Percentiles rank a stretch among this genome's conserved stretches.
Conservation (phyloP, 2,113 vertebrate species). For the Mustelus asterias region DNA sequence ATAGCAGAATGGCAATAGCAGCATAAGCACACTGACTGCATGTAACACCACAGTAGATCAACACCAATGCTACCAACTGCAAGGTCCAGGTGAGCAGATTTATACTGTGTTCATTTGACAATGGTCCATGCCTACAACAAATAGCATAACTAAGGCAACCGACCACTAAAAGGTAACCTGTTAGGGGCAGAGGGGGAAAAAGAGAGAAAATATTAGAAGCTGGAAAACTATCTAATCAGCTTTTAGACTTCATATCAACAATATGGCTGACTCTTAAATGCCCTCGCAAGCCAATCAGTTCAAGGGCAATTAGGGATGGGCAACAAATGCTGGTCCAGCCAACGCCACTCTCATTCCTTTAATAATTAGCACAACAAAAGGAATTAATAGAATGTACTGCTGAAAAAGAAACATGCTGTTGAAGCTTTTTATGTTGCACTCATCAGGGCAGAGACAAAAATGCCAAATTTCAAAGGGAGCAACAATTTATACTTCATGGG, state of each 20-base stretch:
- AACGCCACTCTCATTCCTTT: too few relatives aligned
- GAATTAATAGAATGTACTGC: background rate
- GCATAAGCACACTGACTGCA: constrained; percentile 51
- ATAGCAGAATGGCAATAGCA: constrained; percentile 48
- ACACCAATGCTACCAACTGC: constrained; percentile 50
- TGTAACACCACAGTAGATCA: constrained; percentile 58
- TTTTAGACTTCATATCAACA: background rate
- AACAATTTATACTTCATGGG: background rate
- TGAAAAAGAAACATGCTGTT: background rate
- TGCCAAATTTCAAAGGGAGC: background rate
- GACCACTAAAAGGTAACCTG: constrained; percentile 59
- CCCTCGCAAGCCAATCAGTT: too few relatives aligned
- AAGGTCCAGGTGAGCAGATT: constrained; percentile 53
- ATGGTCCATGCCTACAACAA: constrained; percentile 61
- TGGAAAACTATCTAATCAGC: background rate
- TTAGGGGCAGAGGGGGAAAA: constrained; percentile 29
- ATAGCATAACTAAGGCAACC: constrained; percentile 56
- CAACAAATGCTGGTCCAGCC: too few relatives aligned
- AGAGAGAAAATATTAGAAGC: constrained; percentile 32
- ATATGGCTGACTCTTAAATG: too few relatives aligned
- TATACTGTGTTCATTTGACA: constrained; percentile 48
- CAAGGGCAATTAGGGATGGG: too few relatives aligned
- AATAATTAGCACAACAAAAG: background rate
- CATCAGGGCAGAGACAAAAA: background rate
- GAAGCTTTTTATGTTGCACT: background rate